phyloP scores from a whole-genome alignment of 2,797 vertebrate species.

The Hoplostethus atlanticus region DNA sequence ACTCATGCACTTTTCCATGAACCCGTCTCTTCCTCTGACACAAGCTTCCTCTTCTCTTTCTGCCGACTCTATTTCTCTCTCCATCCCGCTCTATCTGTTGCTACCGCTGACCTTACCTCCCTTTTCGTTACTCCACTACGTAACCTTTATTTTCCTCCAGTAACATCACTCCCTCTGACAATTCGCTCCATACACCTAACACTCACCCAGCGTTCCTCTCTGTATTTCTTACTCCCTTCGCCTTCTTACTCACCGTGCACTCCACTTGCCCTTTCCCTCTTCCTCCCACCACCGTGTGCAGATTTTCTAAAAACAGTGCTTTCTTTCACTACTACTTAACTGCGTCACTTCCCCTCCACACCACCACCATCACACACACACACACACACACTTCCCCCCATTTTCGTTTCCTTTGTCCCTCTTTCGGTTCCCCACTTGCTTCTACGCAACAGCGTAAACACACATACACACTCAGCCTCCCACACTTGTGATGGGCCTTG shows the following conservation, averaged over 20 bases:
- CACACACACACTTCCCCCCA: constrained; percentile 41
- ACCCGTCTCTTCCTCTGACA: constrained; percentile 49
- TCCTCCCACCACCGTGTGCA: constrained; percentile 53
- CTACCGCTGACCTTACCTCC: constrained; percentile 19
- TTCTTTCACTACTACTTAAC: constrained; percentile 77
- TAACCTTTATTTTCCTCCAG: neutral
- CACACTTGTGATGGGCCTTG: constrained; percentile 61
- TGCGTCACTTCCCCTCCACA: constrained; percentile 63
- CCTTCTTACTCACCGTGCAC: constrained; percentile 2
- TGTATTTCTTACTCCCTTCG: constrained; percentile 4
- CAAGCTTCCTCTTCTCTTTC: constrained; percentile 43
- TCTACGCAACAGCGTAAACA: constrained; percentile 69
- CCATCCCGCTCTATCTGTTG: constrained; percentile 32
- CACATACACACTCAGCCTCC: constrained; percentile 50
- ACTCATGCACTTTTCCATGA: constrained; percentile 51
- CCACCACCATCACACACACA: constrained; percentile 2
- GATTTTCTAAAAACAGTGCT: constrained; percentile 77
- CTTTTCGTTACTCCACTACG: neutral
- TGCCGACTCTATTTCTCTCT: constrained; percentile 24
- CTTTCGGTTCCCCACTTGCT: constrained; percentile 61
- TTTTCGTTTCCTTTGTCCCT: constrained; percentile 68
- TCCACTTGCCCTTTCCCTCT: constrained; percentile 25
- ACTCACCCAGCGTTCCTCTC: constrained; percentile 32
- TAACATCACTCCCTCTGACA: neutral
- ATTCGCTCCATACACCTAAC: neutral